A percentile compares a stretch with the other conserved stretches of the same genome.
These are phyloP conservation scores for Sarcophaga subvicina DNA, from an alignment of 2,888 invertebrate species.

Conservation along the genomic window DNA sequence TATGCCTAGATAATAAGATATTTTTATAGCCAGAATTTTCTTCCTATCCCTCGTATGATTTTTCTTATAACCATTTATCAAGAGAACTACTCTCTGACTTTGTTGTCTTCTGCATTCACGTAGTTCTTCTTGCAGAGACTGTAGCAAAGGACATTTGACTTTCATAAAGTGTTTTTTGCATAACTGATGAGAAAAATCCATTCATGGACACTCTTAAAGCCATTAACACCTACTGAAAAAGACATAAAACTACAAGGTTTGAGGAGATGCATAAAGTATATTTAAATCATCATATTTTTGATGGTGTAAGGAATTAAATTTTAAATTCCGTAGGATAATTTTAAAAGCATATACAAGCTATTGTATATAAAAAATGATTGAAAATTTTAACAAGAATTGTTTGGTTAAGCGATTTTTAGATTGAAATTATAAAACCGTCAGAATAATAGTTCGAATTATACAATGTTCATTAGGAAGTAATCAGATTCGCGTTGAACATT, in stretches of 20 bases:
- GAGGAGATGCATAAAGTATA: constrained; percentile 42
- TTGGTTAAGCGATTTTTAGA: not conserved
- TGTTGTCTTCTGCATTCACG: not conserved
- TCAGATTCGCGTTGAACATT: not conserved
- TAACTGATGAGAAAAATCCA: constrained; percentile 27
- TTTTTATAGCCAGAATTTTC: no score
- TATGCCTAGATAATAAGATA: no score
- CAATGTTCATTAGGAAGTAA: no score
- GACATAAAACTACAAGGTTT: not conserved
- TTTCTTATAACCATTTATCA: constrained; percentile 43
- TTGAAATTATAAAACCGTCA: not conserved
- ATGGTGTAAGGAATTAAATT: not conserved
- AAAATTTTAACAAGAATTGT: not conserved
- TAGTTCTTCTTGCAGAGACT: not conserved
- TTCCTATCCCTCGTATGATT: not conserved
- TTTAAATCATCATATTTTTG: constrained; percentile 51
- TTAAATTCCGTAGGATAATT: no score
- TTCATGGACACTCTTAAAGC: constrained; percentile 58
- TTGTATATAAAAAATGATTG: no score
- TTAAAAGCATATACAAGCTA: no score
- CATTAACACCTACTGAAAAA: constrained; percentile 55
- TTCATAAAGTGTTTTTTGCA: not conserved
- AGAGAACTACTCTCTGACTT: not conserved
- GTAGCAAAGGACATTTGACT: constrained; percentile 42
- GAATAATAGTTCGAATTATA: no score